Conservation (phyloP, 2,113 vertebrate species). For the Phylloscopus trochilus region DNA sequence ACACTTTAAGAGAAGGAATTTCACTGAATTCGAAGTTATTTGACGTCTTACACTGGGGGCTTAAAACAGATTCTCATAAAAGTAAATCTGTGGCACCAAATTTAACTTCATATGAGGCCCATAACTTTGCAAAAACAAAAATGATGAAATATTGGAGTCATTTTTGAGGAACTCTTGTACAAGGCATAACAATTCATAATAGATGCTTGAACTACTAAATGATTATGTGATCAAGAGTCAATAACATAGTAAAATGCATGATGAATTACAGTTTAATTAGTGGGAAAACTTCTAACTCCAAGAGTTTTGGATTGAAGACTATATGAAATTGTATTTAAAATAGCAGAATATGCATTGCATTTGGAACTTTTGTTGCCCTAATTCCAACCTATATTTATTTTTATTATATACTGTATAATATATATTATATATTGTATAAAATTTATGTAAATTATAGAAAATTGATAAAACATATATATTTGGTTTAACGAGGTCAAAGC, state of each 20-base stretch:
- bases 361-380: neutral
- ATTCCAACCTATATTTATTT: neutral
- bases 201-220: neutral
- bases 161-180: neutral
- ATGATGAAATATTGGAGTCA: neutral
- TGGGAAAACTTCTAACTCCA: neutral
- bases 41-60: fast-evolving
- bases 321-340: neutral
- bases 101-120: neutral
- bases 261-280: neutral
- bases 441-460: neutral
- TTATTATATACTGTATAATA: neutral
- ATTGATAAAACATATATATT: neutral
- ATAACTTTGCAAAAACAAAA: neutral
- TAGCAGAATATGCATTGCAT: neutral
- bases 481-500: neutral
- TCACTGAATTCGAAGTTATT: neutral
- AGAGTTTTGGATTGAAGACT: neutral
- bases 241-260: neutral
- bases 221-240: neutral
- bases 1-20: neutral
- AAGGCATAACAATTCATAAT: neutral
- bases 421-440: neutral
- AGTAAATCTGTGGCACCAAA: neutral
- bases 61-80: neutral